Evolutionary conservation across 2,888 invertebrate genomes (phyloP).

Genomic region (Sinelater perroti): DNA sequence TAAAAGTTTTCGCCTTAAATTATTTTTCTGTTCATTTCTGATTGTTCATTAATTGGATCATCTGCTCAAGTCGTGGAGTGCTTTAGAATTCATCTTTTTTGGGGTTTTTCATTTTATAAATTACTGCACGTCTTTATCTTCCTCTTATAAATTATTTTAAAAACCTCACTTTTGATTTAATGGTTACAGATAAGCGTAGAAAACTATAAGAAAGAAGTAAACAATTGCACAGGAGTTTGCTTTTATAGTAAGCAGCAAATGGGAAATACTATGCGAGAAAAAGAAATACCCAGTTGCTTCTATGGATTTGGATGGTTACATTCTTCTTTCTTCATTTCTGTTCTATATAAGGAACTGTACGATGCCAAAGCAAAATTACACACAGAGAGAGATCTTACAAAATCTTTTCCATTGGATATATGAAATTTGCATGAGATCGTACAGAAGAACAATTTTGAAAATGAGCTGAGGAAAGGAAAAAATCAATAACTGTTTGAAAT

Average conservation of each 20-base stretch:
- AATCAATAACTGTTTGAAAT: slow-evolving; percentile 44
- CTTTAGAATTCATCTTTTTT: too few species aligned
- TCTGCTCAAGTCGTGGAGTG: too few species aligned
- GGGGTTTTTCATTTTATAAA: too few species aligned
- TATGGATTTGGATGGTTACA: slow-evolving; percentile 61
- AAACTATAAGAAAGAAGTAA: slow-evolving; percentile 49
- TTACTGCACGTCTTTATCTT: too few species aligned
- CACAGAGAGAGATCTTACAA: slow-evolving; percentile 19
- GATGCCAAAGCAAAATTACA: slow-evolving; percentile 40
- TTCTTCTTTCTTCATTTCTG: slow-evolving; percentile 60
- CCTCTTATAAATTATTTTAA: too few species aligned
- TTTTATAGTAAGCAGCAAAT: slow-evolving; percentile 65
- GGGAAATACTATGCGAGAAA: slow-evolving; percentile 62
- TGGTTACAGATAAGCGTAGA: too few species aligned
- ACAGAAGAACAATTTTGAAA: slow-evolving; percentile 33
- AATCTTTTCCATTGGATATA: slow-evolving; percentile 42
- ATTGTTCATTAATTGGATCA: too few species aligned
- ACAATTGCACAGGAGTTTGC: slow-evolving; percentile 64
- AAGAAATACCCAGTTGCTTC: slow-evolving; percentile 60
- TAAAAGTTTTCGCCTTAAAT: too few species aligned
- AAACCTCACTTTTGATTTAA: too few species aligned
- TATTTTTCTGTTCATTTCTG: too few species aligned
- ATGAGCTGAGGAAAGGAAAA: slow-evolving; percentile 34
- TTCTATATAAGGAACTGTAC: slow-evolving; percentile 59
- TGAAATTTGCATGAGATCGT: slow-evolving; percentile 45